These are phyloP conservation scores for Pinctada fucata DNA, from an alignment of 2,888 invertebrate species.

Conservation along the genomic window DNA sequence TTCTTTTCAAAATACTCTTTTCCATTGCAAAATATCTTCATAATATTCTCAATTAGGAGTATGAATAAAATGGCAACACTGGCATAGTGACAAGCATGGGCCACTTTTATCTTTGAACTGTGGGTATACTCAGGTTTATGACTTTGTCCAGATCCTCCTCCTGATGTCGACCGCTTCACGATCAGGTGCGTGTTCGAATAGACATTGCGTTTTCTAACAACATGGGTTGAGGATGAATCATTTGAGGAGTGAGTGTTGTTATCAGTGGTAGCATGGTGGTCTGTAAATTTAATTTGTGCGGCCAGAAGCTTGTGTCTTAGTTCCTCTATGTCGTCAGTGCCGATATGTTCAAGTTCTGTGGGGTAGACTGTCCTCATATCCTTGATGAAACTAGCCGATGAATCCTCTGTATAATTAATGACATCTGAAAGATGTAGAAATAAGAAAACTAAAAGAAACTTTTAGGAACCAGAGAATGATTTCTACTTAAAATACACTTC, in stretches of 20 bases:
- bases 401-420: no score
- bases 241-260: no score
- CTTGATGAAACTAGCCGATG: constrained; percentile 35
- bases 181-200: no score
- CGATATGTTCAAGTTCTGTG: constrained; percentile 20
- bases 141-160: not conserved
- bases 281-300: constrained; percentile 40
- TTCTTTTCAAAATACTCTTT: constrained; percentile 49
- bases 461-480: no score
- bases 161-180: constrained; percentile 2
- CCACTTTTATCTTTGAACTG: constrained; percentile 54
- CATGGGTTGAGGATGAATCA: not conserved
- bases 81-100: constrained; percentile 63
- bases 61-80: constrained; percentile 64
- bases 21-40: constrained; percentile 58
- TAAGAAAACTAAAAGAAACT: no score
- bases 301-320: constrained; percentile 40
- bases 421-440: no score
- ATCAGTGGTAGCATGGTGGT: not conserved
- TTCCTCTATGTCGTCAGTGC: constrained; percentile 43
- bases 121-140: constrained; percentile 35
- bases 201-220: no score
- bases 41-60: constrained; percentile 53
- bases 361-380: constrained; percentile 50
- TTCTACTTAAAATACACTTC: no score